These are phyloP conservation scores for Noctua janthina DNA, from an alignment of 2,888 invertebrate genomes.

Conservation along the genomic window DNA sequence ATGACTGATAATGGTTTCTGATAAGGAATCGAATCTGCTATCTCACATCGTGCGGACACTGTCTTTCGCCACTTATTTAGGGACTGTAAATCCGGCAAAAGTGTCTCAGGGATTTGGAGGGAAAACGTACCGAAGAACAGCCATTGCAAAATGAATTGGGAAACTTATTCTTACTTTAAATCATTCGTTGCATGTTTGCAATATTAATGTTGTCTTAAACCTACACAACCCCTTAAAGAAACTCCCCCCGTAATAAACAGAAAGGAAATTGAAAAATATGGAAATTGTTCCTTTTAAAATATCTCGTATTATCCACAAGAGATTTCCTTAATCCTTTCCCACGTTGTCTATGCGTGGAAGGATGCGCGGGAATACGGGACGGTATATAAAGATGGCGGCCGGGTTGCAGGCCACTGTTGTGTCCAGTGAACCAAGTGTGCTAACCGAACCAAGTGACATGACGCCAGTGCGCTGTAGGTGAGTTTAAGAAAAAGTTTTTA, in stretches of 20 bases:
- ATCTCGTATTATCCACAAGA: constrained; percentile 35
- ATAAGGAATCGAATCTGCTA: not conserved
- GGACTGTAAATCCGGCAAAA: not conserved
- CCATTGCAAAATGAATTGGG: not conserved
- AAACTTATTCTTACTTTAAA: not conserved
- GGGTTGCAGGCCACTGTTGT: constrained; percentile 47
- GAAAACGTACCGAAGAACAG: not conserved
- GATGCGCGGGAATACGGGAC: constrained; percentile 46
- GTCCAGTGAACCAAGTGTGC: constrained; percentile 24
- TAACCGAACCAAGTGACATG: constrained; percentile 52
- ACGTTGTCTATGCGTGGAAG: constrained; percentile 54
- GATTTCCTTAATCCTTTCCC: constrained; percentile 50
- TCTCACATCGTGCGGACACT: not conserved
- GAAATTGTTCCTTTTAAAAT: constrained; percentile 46
- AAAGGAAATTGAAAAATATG: constrained; percentile 58
- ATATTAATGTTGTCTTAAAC: not conserved
- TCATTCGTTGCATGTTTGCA: not conserved
- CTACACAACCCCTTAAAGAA: constrained; percentile 3
- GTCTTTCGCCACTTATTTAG: not conserved
- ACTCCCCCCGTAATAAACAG: not conserved
- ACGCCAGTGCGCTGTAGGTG: constrained; percentile 61
- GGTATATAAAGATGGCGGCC: constrained; percentile 62
- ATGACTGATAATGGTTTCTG: not conserved
- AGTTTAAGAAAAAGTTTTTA: constrained; percentile 30
- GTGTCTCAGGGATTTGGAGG: not conserved